A percentile compares a stretch with the other conserved stretches of the same genome.
phyloP scores from a whole-genome alignment of 2,113 vertebrate species.

The Cynoglossus semilaevis region DNA sequence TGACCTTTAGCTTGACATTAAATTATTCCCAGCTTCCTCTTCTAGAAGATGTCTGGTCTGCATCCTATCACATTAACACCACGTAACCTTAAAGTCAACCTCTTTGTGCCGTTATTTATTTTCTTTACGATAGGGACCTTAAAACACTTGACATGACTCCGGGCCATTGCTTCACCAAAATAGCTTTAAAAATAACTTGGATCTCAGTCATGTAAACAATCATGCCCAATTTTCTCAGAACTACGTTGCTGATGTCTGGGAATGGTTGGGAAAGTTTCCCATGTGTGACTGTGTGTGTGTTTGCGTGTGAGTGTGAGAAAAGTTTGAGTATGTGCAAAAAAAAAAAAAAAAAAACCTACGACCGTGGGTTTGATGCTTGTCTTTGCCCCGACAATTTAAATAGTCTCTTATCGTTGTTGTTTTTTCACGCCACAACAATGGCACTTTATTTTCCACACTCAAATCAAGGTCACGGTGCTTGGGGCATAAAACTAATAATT shows the following conservation, averaged over 20 bases:
- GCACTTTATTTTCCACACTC: conserved; percentile 14
- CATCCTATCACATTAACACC: conserved; percentile 37
- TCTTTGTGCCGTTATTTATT: conserved; percentile 53
- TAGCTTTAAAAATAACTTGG: conserved; percentile 68
- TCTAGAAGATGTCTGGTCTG: conserved; percentile 9
- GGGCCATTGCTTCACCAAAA: conserved; percentile 49
- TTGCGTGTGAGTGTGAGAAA: conserved; percentile 19
- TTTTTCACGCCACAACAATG: conserved; percentile 11
- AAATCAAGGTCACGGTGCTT: not conserved
- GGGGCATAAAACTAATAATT: conserved; percentile 8
- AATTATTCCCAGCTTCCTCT: not conserved
- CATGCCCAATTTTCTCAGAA: conserved; percentile 55
- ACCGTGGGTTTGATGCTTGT: conserved; percentile 12
- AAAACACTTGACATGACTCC: conserved; percentile 44
- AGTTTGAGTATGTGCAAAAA: conserved; percentile 6
- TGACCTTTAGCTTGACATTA: not conserved
- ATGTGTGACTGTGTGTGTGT: conserved; percentile 20
- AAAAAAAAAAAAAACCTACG: not conserved
- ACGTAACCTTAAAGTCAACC: conserved; percentile 16
- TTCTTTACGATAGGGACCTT: conserved; percentile 44
- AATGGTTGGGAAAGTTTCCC: conserved; percentile 50
- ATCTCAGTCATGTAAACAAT: conserved; percentile 68
- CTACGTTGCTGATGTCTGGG: conserved; percentile 56
- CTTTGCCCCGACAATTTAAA: conserved; percentile 1
- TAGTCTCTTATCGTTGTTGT: not conserved